Percentiles rank a stretch among this genome's conserved stretches.
Evolutionary conservation across 2,797 vertebrate species (phyloP).

Genomic region (Momotus momota): DNA sequence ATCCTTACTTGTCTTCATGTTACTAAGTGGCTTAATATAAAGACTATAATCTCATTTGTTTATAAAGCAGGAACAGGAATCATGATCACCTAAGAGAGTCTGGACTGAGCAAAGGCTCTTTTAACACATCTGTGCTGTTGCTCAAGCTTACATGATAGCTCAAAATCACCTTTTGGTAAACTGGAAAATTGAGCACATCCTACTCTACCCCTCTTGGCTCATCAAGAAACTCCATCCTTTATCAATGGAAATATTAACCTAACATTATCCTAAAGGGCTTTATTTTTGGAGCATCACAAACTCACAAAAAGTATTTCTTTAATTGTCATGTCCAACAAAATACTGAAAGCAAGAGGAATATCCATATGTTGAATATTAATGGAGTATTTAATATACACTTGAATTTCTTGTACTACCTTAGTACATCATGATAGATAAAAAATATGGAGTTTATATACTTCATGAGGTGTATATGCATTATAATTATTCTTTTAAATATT

Average conservation of each 20-base stretch:
- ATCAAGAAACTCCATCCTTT: neutral
- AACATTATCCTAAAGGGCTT: neutral
- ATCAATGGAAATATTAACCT: neutral
- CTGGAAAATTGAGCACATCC: neutral
- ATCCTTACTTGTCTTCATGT: neutral
- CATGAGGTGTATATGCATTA: neutral
- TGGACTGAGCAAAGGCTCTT: neutral
- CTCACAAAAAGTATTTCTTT: neutral
- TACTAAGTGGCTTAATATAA: neutral
- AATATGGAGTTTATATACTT: neutral
- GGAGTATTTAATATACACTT: neutral
- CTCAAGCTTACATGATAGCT: neutral
- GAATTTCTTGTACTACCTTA: neutral
- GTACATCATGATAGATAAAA: neutral
- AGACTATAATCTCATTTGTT: neutral
- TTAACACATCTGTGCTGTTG: neutral
- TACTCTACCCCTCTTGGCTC: neutral
- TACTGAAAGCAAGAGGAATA: neutral
- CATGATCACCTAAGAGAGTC: neutral
- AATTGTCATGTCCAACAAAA: neutral
- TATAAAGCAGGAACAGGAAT: neutral
- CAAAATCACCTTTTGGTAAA: neutral
- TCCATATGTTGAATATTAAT: neutral
- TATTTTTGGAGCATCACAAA: neutral
- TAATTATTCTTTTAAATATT: neutral